A percentile compares a stretch with the other conserved stretches of the same genome.
Conservation (phyloP, 2,888 invertebrate genomes). For the Chirona hameri region DNA sequence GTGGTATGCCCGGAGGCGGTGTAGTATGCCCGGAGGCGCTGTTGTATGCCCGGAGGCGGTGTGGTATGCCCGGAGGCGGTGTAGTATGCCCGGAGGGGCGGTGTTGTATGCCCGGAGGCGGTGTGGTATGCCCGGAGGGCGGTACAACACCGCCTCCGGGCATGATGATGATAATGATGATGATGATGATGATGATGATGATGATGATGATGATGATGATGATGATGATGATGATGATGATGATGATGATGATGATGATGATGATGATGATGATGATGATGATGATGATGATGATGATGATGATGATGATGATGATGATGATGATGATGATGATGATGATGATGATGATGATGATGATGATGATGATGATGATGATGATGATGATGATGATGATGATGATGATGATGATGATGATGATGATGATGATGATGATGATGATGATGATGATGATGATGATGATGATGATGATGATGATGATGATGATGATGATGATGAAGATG, state of each 20-base stretch:
- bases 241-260: slow-evolving; percentile 22
- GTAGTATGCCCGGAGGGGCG: too few relatives aligned
- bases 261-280: slow-evolving; percentile 22
- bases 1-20: too few relatives aligned
- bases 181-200: slow-evolving; percentile 22
- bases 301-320: slow-evolving; percentile 22
- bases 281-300: slow-evolving; percentile 22
- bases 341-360: slow-evolving; percentile 22
- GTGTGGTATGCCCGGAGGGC: too few relatives aligned
- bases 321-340: slow-evolving; percentile 22
- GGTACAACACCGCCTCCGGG: too few relatives aligned
- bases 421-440: slow-evolving; percentile 22
- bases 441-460: slow-evolving; percentile 22
- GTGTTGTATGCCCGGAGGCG: too few relatives aligned
- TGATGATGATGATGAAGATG: slow-evolving; percentile 12
- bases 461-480: slow-evolving; percentile 22
- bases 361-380: slow-evolving; percentile 22
- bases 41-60: too few relatives aligned
- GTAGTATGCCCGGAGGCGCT: too few relatives aligned
- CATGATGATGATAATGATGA: slow-evolving; percentile 7
- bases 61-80: too few relatives aligned
- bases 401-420: slow-evolving; percentile 12
- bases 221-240: slow-evolving; percentile 22
- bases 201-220: slow-evolving; percentile 22
- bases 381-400: slow-evolving; percentile 22